Conservation (phyloP, 2,797 vertebrate species). For the Acrocephalus scirpaceus region DNA sequence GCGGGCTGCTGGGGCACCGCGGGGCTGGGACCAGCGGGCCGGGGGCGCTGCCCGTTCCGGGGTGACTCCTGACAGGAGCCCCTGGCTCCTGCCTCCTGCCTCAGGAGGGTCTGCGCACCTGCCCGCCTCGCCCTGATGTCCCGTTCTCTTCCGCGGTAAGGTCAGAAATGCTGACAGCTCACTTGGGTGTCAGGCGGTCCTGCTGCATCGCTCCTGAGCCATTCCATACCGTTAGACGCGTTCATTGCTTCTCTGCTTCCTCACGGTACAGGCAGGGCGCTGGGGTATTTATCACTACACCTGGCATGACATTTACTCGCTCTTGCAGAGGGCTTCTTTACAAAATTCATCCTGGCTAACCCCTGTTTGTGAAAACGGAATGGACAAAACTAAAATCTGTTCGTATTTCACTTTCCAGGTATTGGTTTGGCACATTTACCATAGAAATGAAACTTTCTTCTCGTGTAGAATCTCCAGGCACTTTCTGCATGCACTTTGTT, state of each 20-base stretch:
- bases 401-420: accelerated
- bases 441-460: not conserved
- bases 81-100: too few species aligned
- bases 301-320: not conserved
- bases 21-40: not conserved
- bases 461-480: not conserved
- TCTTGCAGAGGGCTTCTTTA: not conserved
- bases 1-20: not conserved
- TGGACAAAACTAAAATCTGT: not conserved
- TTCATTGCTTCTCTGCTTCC: accelerated
- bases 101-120: not conserved
- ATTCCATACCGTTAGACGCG: not conserved
- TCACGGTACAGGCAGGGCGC: not conserved
- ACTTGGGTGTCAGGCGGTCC: not conserved
- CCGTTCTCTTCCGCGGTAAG: not conserved
- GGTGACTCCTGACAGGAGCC: not conserved
- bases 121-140: not conserved
- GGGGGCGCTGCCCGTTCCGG: not conserved
- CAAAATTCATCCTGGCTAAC: not conserved
- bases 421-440: not conserved
- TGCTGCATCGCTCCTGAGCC: not conserved
- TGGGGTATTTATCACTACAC: accelerated
- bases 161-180: not conserved
- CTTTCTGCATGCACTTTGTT: not conserved
- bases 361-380: not conserved